Evolutionary conservation across 2,888 invertebrate genomes (phyloP).

Genomic region (Chrysomela aeneicollis): DNA sequence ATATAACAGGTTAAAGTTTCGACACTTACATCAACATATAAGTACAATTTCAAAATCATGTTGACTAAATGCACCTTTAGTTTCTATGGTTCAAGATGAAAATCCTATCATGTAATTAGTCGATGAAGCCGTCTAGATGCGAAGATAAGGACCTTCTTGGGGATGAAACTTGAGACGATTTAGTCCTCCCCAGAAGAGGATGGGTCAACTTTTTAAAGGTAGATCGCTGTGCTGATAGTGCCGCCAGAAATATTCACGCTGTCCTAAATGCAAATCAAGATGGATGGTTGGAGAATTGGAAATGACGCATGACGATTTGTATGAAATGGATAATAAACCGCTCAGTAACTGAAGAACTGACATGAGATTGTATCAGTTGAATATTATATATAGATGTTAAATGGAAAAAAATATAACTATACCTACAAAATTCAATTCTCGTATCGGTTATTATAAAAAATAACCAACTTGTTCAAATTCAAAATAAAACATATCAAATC

Average conservation of each 20-base stretch:
- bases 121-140: conserved; percentile 14
- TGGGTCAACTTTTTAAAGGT: conserved; percentile 33
- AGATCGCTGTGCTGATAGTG: conserved; percentile 27
- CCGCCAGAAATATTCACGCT: conserved; percentile 24
- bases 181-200: conserved; percentile 33
- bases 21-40: no score
- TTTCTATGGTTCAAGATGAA: background rate
- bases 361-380: background rate
- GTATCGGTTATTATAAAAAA: no score
- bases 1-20: no score
- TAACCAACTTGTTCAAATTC: no score
- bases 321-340: conserved; percentile 1
- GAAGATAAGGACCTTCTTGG: conserved; percentile 16
- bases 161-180: conserved; percentile 35
- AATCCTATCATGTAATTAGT: background rate
- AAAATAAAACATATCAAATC: no score
- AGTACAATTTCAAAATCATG: no score
- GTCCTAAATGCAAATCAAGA: conserved; percentile 23
- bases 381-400: background rate
- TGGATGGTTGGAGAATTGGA: conserved; percentile 5
- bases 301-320: conserved; percentile 16
- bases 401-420: no score
- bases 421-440: no score
- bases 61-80: no score
- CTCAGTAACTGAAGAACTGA: conserved; percentile 1